Percentiles rank a stretch among this genome's conserved stretches.
These are phyloP conservation scores for Sigmodon hispidus DNA, from an alignment of 2,113 vertebrate genomes.

Conservation along the genomic window DNA sequence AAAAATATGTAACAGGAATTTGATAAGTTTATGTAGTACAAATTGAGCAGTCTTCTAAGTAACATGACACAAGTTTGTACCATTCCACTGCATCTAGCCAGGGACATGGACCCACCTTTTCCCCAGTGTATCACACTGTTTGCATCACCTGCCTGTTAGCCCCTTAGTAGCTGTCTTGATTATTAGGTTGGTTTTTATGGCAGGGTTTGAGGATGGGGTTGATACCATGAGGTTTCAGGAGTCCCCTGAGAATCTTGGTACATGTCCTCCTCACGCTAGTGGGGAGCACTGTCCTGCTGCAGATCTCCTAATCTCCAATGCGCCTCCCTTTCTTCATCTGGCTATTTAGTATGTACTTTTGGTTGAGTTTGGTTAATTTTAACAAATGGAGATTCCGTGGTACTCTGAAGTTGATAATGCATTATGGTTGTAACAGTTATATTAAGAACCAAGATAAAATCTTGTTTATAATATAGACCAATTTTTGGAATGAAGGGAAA, in stretches of 20 bases:
- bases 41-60: not conserved
- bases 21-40: not conserved
- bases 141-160: not conserved
- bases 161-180: not conserved
- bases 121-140: not conserved
- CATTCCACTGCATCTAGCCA: not conserved
- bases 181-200: not conserved
- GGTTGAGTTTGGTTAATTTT: slow-evolving; percentile 43
- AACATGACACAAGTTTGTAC: not conserved
- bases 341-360: not conserved
- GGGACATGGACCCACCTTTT: not conserved
- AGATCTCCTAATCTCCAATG: not conserved
- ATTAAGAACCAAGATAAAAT: slow-evolving; percentile 9
- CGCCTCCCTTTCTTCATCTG: not conserved
- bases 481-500: slow-evolving; percentile 9
- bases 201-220: not conserved
- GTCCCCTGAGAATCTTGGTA: not conserved
- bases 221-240: not conserved
- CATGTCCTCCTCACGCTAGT: not conserved
- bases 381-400: slow-evolving; percentile 4
- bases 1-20: not conserved
- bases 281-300: not conserved
- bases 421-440: slow-evolving; percentile 42
- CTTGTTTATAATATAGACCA: not conserved
- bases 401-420: not conserved